phyloP scores from a whole-genome alignment of 2,113 vertebrate genomes.

The Felis catus region F.catus_Fca126_mat1.0 CM031415.1:149016001-149016500 shows the following conservation, averaged over 20 bases:
- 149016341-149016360: background rate
- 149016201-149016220: background rate
- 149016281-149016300: background rate
- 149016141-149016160: background rate
- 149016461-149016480: background rate
- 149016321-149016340: background rate
- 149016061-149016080: background rate
- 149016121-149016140: background rate
- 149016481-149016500: background rate
- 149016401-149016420: background rate
- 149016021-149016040: background rate
- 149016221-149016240: background rate
- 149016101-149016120: background rate
- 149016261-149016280: background rate
- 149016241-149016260: background rate
- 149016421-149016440: background rate
- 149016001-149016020: background rate
- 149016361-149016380: background rate
- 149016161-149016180: background rate
- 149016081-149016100: background rate
- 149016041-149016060: background rate
- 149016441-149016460: background rate
- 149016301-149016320: background rate
- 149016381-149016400: background rate
- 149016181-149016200: background rate